These are phyloP conservation scores for Caenorhabditis sp. DNA, from an alignment of 2,888 invertebrate species.

Conservation along the genomic window DNA sequence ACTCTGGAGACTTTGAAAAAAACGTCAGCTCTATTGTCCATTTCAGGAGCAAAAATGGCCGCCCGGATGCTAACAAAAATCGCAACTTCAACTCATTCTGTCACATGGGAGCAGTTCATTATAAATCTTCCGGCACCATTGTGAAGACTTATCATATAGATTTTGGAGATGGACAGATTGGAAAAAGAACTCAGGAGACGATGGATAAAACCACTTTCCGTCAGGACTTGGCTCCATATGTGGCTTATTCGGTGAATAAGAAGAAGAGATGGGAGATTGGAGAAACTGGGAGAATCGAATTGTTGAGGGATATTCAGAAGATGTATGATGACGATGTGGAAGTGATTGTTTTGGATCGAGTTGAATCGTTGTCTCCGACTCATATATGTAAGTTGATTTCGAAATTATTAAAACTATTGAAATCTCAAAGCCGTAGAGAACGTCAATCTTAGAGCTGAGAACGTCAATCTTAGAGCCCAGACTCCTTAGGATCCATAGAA, in stretches of 20 bases:
- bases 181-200: slow-evolving; percentile 3
- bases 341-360: slow-evolving; percentile 5
- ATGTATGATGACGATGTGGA: slow-evolving; percentile 29
- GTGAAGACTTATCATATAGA: slow-evolving; percentile 45
- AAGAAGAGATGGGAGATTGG: slow-evolving; percentile 29
- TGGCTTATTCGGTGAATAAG: slow-evolving; percentile 32
- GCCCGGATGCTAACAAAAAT: slow-evolving; percentile 26
- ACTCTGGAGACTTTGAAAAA: too few species aligned
- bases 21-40: not conserved
- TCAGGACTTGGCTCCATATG: slow-evolving; percentile 30
- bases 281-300: not conserved
- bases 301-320: slow-evolving; percentile 18
- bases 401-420: not conserved
- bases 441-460: too few species aligned
- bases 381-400: slow-evolving; percentile 9
- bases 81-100: slow-evolving; percentile 2
- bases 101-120: not conserved
- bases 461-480: too few species aligned
- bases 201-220: slow-evolving; percentile 21
- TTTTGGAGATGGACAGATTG: slow-evolving; percentile 29
- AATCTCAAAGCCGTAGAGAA: too few species aligned
- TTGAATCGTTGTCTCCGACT: not conserved
- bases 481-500: too few species aligned
- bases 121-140: slow-evolving; percentile 10
- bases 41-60: slow-evolving; percentile 35